Evolutionary conservation across 2,888 invertebrate species (phyloP).

Genomic region (Resseliella maxima): DNA sequence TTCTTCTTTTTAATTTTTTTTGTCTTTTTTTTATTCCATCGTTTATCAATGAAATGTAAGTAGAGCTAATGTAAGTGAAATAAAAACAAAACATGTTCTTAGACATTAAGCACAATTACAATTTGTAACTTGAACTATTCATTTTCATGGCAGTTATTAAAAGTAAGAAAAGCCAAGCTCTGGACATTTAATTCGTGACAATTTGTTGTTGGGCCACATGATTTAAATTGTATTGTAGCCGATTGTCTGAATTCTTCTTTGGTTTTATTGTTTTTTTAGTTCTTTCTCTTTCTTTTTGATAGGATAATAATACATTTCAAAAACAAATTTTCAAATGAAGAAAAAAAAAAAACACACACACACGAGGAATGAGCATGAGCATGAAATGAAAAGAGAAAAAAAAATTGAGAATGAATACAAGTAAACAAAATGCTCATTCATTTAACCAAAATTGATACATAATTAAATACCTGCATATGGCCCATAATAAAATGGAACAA

Average conservation of each 20-base stretch:
- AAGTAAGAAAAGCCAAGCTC: background rate
- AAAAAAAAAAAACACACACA: too few species aligned
- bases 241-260: background rate
- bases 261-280: background rate
- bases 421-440: constrained; percentile 5
- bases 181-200: constrained; percentile 9
- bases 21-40: background rate
- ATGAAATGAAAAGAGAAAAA: background rate
- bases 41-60: background rate
- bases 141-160: background rate
- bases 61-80: constrained; percentile 37
- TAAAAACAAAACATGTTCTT: background rate
- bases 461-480: background rate
- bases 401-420: background rate
- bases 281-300: background rate
- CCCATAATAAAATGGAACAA: constrained; percentile 30
- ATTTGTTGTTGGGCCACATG: constrained; percentile 35
- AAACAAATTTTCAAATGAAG: background rate
- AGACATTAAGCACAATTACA: constrained; percentile 9
- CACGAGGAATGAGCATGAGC: too few species aligned
- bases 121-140: constrained; percentile 27
- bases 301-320: too few species aligned
- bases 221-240: background rate
- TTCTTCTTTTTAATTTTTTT: background rate
- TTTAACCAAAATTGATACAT: constrained; percentile 10